phyloP scores from a whole-genome alignment of 1,140 invertebrate species.

The Diorhabda sublineata region DNA sequence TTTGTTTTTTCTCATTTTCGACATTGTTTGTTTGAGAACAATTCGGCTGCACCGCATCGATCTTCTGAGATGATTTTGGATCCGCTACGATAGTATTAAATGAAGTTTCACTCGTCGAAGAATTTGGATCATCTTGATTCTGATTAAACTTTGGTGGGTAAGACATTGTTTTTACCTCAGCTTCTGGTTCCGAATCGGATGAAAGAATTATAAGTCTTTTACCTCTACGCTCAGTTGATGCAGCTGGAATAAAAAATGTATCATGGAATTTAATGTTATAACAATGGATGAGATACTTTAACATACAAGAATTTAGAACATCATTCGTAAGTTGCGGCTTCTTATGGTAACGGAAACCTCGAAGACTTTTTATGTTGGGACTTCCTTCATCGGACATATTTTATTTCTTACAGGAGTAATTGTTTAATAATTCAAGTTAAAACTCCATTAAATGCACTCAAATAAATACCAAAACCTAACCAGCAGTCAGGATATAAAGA shows the following conservation, averaged over 20 bases:
- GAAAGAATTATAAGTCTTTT: conserved; percentile 32
- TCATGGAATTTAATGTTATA: conserved; percentile 2
- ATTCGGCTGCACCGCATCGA: background rate
- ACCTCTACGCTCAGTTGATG: conserved; percentile 7
- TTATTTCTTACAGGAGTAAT: background rate
- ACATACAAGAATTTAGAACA: conserved; percentile 32
- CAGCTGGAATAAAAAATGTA: conserved; percentile 20
- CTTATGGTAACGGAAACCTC: conserved; percentile 40
- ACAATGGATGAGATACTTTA: conserved; percentile 7
- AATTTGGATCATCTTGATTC: conserved; percentile 4
- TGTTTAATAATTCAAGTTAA: background rate
- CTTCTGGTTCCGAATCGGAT: conserved; percentile 42
- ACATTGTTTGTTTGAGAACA: background rate
- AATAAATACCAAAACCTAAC: background rate
- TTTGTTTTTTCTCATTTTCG: no score
- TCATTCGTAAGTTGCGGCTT: conserved; percentile 34
- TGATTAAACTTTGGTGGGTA: conserved; percentile 3
- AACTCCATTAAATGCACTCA: background rate
- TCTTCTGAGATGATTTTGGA: background rate
- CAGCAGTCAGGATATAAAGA: background rate
- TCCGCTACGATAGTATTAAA: no score
- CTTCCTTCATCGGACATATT: conserved; percentile 33
- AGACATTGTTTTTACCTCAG: conserved; percentile 27
- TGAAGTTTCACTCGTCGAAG: background rate
- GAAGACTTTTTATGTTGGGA: conserved; percentile 33